Evolutionary conservation across 2,888 invertebrate genomes (phyloP).

Genomic region (Trachelus iudaicus): DNA sequence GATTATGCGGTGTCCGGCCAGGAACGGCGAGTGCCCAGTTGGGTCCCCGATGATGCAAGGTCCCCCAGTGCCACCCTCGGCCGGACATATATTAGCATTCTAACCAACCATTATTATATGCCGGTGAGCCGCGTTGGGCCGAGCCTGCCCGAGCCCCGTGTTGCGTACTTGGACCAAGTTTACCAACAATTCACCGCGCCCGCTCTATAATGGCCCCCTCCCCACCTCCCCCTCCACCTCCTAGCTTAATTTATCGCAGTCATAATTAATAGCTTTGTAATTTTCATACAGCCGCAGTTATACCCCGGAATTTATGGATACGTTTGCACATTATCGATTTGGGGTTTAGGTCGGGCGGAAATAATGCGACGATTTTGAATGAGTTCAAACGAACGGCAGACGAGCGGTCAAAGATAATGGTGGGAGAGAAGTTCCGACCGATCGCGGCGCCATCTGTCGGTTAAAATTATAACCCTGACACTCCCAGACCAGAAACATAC

Average conservation of each 20-base stretch:
- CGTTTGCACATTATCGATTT: conserved; percentile 55
- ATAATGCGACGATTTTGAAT: background rate
- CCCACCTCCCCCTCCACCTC: conserved; percentile 6
- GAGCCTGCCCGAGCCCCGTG: conserved; percentile 47
- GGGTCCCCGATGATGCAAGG: conserved; percentile 65
- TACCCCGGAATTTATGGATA: conserved; percentile 52
- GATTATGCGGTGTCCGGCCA: conserved; percentile 63
- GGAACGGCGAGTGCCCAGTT: conserved; percentile 62
- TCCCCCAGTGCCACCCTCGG: conserved; percentile 62
- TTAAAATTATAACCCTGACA: background rate
- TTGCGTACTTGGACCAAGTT: conserved; percentile 66
- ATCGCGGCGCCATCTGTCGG: background rate
- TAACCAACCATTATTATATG: conserved; percentile 65
- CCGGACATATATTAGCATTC: conserved; percentile 66
- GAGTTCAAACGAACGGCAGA: background rate
- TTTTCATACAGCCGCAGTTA: conserved; percentile 58
- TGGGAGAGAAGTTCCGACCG: background rate
- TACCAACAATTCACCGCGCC: conserved; percentile 65
- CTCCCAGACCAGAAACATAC: background rate
- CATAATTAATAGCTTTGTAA: conserved; percentile 67
- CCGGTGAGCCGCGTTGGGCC: conserved; percentile 62
- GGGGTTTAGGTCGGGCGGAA: conserved; percentile 21
- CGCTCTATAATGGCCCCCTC: conserved; percentile 63
- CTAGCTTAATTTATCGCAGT: conserved; percentile 64
- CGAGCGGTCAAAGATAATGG: background rate